Evolutionary conservation across 2,888 invertebrate species (phyloP).

Genomic region (Agriotes lineatus): DNA sequence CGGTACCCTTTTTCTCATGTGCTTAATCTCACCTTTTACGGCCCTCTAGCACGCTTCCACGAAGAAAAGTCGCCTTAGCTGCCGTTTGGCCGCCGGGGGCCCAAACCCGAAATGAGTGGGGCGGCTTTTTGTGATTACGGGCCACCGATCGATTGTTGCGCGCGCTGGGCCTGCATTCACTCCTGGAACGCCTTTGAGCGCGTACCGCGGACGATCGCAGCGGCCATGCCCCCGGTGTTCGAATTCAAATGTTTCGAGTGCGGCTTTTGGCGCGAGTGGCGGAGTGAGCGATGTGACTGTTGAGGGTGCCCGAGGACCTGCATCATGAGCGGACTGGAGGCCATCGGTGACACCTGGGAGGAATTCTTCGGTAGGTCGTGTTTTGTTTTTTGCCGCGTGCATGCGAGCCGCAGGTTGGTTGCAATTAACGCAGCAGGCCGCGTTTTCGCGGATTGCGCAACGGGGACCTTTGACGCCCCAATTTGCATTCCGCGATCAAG

Average conservation of each 20-base stretch:
- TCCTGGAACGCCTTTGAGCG: slow-evolving; percentile 31
- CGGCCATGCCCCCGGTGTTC: slow-evolving; percentile 24
- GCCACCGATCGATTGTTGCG: slow-evolving; percentile 38
- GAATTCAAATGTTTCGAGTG: slow-evolving; percentile 21
- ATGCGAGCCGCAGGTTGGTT: too few relatives aligned
- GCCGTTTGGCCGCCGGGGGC: too few relatives aligned
- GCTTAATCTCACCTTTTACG: too few relatives aligned
- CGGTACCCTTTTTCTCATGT: too few relatives aligned
- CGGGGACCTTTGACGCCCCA: too few relatives aligned
- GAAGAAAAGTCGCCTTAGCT: too few relatives aligned
- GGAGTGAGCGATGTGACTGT: slow-evolving; percentile 45
- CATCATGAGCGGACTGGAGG: slow-evolving; percentile 60
- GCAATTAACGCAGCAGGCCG: too few relatives aligned
- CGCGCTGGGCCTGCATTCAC: slow-evolving; percentile 45
- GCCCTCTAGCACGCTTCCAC: too few relatives aligned
- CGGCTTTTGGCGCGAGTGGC: slow-evolving; percentile 26
- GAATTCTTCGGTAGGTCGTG: slow-evolving; percentile 62
- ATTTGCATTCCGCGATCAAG: too few relatives aligned
- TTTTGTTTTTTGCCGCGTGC: slow-evolving; percentile 4
- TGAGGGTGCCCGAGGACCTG: slow-evolving; percentile 11
- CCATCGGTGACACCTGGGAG: slow-evolving; percentile 63
- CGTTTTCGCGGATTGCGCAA: too few relatives aligned
- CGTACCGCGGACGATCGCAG: slow-evolving; percentile 13
- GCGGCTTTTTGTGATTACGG: slow-evolving; percentile 22
- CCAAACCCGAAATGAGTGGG: not conserved